These are phyloP conservation scores for Leptatherina wallacei DNA, from an alignment of 2,797 vertebrate genomes.

Conservation along the genomic window DNA sequence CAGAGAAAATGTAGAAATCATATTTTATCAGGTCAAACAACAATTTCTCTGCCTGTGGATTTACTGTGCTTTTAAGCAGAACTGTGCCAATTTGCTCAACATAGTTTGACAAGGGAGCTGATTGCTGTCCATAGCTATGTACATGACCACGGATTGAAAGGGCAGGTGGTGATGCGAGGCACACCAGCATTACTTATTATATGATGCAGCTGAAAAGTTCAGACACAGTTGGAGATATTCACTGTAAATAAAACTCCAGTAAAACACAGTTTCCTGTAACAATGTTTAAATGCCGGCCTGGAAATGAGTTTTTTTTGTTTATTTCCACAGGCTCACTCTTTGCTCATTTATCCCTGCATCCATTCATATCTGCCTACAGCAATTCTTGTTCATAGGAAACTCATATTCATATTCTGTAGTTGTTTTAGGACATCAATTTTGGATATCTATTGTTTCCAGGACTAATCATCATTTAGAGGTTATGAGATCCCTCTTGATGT, in stretches of 20 bases:
- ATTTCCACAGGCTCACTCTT: constrained; percentile 7
- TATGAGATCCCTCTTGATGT: neutral
- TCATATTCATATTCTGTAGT: neutral
- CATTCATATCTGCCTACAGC: neutral
- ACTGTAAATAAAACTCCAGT: constrained; percentile 18
- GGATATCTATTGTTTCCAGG: neutral
- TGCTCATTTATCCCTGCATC: constrained; percentile 16
- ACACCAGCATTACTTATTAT: constrained; percentile 13
- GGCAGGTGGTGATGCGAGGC: constrained; percentile 31
- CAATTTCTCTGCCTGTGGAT: neutral
- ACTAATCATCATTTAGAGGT: neutral
- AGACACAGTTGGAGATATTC: constrained; percentile 30
- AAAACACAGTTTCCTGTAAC: constrained; percentile 20
- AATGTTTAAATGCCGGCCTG: constrained; percentile 21
- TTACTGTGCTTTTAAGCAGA: neutral
- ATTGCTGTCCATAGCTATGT: neutral
- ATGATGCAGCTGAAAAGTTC: constrained; percentile 29
- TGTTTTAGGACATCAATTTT: neutral
- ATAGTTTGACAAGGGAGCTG: neutral
- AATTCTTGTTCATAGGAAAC: constrained; percentile 12
- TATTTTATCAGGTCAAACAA: neutral
- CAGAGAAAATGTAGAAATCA: neutral
- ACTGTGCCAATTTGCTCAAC: neutral
- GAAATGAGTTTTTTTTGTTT: constrained; percentile 1
- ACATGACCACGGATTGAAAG: constrained; percentile 7